Conservation (phyloP, 2,797 vertebrate species). For the Mormyrops attenuatus region DNA sequence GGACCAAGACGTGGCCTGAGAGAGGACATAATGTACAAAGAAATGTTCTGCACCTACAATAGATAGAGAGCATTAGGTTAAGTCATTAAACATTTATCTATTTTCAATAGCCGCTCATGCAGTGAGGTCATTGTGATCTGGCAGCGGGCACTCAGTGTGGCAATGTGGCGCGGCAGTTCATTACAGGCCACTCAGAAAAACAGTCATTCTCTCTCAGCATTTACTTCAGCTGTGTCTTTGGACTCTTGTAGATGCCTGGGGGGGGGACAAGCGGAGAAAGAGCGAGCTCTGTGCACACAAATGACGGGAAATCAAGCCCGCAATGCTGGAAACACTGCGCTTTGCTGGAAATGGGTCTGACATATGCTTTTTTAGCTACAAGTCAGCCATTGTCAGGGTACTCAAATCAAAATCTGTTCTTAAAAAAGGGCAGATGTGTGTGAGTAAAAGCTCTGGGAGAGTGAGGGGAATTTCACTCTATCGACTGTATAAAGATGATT, state of each 20-base stretch:
- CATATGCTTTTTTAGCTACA: background rate
- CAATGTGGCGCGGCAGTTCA: background rate
- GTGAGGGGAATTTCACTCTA: background rate
- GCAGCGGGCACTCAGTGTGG: background rate
- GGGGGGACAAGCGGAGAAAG: background rate
- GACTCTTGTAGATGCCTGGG: background rate
- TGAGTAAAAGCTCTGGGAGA: background rate
- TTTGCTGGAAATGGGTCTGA: background rate
- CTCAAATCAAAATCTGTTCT: conserved; percentile 6
- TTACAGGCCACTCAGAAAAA: background rate
- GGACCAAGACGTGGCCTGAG: background rate
- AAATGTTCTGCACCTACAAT: background rate
- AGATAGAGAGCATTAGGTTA: background rate
- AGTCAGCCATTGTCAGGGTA: background rate
- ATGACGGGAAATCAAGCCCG: background rate
- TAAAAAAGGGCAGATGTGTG: background rate
- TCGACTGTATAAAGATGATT: background rate
- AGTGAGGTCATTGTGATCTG: background rate
- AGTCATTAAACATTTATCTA: background rate
- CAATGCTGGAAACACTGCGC: background rate
- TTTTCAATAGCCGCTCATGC: conserved; percentile 2
- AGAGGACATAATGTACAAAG: background rate
- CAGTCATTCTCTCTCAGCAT: background rate
- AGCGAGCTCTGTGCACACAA: background rate
- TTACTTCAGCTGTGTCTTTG: background rate